Evolutionary conservation across 2,888 invertebrate species (phyloP).

Genomic region (Hydrotaea diabolus): DNA sequence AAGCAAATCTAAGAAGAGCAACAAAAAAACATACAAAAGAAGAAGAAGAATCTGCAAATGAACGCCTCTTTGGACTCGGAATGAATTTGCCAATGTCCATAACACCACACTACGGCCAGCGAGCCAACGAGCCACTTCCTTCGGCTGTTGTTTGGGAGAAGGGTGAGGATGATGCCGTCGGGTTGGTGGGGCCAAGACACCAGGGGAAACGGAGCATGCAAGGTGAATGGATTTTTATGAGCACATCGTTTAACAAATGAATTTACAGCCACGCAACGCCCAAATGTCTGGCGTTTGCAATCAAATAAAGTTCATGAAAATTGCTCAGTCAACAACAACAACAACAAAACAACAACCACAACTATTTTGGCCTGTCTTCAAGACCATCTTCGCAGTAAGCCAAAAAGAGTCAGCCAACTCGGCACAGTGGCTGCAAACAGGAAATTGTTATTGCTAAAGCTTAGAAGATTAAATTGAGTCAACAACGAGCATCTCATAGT

Average conservation of each 20-base stretch:
- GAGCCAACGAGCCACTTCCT: slow-evolving; percentile 44
- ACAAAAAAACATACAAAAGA: slow-evolving; percentile 22
- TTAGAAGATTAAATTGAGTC: no score
- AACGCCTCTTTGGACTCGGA: slow-evolving; percentile 64
- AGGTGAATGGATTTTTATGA: slow-evolving; percentile 78
- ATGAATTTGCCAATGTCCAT: slow-evolving; percentile 60
- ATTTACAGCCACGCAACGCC: slow-evolving; percentile 81
- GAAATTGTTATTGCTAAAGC: not conserved
- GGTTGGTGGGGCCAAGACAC: slow-evolving; percentile 3
- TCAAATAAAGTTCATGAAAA: slow-evolving; percentile 65
- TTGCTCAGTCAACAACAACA: slow-evolving; percentile 58
- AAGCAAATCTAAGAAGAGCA: not conserved
- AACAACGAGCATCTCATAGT: no score
- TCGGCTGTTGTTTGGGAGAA: slow-evolving; percentile 8
- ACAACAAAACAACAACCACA: slow-evolving; percentile 8
- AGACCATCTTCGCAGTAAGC: not conserved
- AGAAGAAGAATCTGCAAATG: slow-evolving; percentile 53
- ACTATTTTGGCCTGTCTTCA: not conserved
- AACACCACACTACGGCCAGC: slow-evolving; percentile 10
- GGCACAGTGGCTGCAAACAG: not conserved
- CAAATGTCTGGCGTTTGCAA: slow-evolving; percentile 81
- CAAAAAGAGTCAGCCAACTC: slow-evolving; percentile 21
- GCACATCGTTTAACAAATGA: slow-evolving; percentile 81
- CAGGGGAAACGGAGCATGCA: slow-evolving; percentile 38
- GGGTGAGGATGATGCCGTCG: not conserved